A percentile compares a stretch with the other conserved stretches of the same genome.
Conservation (phyloP, 2,113 vertebrate species). For the Gadus macrocephalus region DNA sequence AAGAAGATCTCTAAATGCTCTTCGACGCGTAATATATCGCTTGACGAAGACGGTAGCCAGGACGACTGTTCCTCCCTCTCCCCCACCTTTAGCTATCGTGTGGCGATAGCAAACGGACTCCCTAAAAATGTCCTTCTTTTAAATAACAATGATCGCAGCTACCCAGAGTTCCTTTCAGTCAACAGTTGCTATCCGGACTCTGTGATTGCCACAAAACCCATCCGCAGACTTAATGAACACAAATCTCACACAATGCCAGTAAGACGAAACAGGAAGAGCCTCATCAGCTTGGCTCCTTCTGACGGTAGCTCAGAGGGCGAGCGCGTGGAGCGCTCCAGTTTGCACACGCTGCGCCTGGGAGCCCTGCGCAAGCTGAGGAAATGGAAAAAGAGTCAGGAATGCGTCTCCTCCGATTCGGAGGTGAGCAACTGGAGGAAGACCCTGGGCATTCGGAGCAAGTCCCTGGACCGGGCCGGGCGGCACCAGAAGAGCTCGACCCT, state of each 20-base stretch:
- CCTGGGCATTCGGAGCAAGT: constrained; percentile 94
- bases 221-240: constrained; percentile 74
- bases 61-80: constrained; percentile 92
- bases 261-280: constrained; percentile 91
- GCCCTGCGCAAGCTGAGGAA: constrained; percentile 90
- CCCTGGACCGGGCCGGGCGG: constrained; percentile 87
- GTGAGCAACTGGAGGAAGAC: constrained; percentile 91
- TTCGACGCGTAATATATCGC: constrained; percentile 83
- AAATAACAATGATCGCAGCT: constrained; percentile 78
- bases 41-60: constrained; percentile 79
- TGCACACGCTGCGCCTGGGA: constrained; percentile 87
- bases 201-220: constrained; percentile 80
- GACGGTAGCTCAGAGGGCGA: constrained; percentile 96
- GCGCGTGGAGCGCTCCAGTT: constrained; percentile 79
- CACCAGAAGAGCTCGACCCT: constrained; percentile 83
- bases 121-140: constrained; percentile 75
- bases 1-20: constrained; percentile 92
- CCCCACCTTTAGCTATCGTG: constrained; percentile 95
- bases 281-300: constrained; percentile 91
- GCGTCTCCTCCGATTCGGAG: constrained; percentile 93
- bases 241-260: constrained; percentile 88
- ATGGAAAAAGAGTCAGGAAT: constrained; percentile 99
- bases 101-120: constrained; percentile 95
- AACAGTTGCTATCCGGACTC: constrained; percentile 86
- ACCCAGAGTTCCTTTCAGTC: constrained; percentile 83